These are phyloP conservation scores for Hypanus sabinus DNA, from an alignment of 2,113 vertebrate genomes.

Conservation along the genomic window DNA sequence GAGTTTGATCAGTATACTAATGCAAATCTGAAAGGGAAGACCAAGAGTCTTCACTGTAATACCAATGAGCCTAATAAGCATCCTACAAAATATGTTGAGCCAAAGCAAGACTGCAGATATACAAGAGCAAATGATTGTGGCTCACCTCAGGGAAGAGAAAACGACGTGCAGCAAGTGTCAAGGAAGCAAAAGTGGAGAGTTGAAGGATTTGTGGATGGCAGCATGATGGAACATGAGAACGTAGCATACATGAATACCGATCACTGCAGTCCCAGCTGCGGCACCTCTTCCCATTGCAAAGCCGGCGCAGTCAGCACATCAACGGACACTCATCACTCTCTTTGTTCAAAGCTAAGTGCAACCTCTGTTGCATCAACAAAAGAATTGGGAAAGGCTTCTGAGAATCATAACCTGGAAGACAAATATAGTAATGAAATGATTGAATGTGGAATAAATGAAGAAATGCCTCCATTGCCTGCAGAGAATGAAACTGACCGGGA, in stretches of 20 bases:
- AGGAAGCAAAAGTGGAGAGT: neutral
- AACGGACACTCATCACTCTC: neutral
- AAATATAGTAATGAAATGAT: neutral
- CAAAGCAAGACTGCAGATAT: neutral
- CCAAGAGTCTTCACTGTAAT: neutral
- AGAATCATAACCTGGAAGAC: neutral
- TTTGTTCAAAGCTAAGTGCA: constrained; percentile 5
- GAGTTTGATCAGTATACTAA: neutral
- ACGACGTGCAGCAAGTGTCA: neutral
- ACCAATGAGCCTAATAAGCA: neutral
- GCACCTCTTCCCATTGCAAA: neutral
- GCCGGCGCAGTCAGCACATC: neutral
- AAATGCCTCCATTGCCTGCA: neutral
- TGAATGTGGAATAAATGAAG: neutral
- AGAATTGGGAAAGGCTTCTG: neutral
- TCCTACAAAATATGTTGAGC: neutral
- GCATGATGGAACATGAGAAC: neutral
- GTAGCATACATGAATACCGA: neutral
- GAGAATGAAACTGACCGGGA: neutral
- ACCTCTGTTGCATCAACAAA: neutral
- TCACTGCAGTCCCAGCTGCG: neutral
- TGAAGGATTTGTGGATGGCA: neutral
- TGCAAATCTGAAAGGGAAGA: neutral
- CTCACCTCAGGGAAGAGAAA: constrained; percentile 9
- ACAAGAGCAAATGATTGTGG: neutral